phyloP scores from a whole-genome alignment of 2,113 vertebrate genomes.

The Corythornis cristatus region DNA sequence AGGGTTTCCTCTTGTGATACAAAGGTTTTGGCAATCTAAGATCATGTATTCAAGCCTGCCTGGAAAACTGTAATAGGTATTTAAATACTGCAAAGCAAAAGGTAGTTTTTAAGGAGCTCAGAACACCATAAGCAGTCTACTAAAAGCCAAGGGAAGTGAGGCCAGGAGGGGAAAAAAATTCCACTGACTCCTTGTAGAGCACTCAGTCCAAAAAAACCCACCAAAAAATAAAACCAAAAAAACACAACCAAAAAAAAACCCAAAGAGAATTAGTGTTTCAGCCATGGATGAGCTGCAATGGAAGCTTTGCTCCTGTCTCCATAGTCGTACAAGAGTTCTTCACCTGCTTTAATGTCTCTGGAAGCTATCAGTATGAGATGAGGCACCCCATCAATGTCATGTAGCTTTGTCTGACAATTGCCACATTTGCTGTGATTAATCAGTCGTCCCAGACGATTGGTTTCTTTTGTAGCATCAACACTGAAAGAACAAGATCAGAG shows the following conservation, averaged over 20 bases:
- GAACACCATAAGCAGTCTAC: constrained; percentile 68
- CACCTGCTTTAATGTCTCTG: constrained; percentile 85
- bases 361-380: constrained; percentile 94
- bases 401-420: constrained; percentile 93
- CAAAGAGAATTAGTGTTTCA: constrained; percentile 82
- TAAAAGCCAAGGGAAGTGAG: constrained; percentile 58
- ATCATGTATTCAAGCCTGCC: constrained; percentile 74
- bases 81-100: constrained; percentile 75
- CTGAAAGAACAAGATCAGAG: constrained; percentile 66
- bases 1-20: constrained; percentile 66
- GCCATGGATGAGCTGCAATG: constrained; percentile 90
- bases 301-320: constrained; percentile 92
- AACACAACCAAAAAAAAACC: background rate
- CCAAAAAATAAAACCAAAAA: background rate
- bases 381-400: constrained; percentile 86
- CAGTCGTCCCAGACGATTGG: constrained; percentile 86
- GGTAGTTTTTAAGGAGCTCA: constrained; percentile 69
- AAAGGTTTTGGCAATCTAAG: constrained; percentile 81
- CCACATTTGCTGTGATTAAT: constrained; percentile 96
- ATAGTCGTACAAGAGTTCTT: constrained; percentile 95
- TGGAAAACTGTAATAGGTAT: constrained; percentile 68
- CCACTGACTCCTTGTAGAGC: constrained; percentile 50
- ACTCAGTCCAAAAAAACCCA: constrained; percentile 28
- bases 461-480: constrained; percentile 93
- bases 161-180: background rate